A percentile compares a stretch with the other conserved stretches of the same genome.
phyloP scores from a whole-genome alignment of 2,113 vertebrate genomes.

The Dromaius novaehollandiae region DNA sequence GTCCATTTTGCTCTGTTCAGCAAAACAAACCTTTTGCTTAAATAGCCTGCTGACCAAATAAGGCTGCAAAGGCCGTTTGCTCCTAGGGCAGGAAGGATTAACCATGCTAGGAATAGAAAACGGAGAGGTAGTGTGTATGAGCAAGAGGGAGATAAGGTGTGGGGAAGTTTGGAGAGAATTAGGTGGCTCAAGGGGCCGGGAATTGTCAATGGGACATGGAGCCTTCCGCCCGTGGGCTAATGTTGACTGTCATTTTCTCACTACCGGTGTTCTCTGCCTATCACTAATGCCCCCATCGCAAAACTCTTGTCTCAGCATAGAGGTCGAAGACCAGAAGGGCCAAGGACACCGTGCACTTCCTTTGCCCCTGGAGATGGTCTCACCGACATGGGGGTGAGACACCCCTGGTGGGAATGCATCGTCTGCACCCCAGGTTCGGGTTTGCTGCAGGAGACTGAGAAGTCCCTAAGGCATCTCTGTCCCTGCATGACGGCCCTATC shows the following conservation, averaged over 20 bases:
- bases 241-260: neutral
- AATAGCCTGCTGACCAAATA: conserved; percentile 53
- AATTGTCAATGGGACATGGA: neutral
- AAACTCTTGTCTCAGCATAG: neutral
- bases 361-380: neutral
- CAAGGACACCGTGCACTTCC: neutral
- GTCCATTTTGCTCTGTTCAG: conserved; percentile 50
- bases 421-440: neutral
- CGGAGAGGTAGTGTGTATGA: neutral
- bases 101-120: conserved; percentile 48
- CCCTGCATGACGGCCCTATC: neutral
- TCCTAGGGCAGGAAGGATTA: conserved; percentile 46
- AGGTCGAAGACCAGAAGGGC: neutral
- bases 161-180: conserved; percentile 52
- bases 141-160: conserved; percentile 6
- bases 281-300: neutral
- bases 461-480: neutral
- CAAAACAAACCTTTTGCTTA: conserved; percentile 60
- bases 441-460: neutral
- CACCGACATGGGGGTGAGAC: neutral
- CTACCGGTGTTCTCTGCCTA: neutral
- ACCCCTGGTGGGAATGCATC: fast-evolving
- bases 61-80: conserved; percentile 30
- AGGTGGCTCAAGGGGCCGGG: neutral
- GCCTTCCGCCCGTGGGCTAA: neutral